Conservation (phyloP, 2,888 invertebrate genomes). For the Fragum sueziense region DNA sequence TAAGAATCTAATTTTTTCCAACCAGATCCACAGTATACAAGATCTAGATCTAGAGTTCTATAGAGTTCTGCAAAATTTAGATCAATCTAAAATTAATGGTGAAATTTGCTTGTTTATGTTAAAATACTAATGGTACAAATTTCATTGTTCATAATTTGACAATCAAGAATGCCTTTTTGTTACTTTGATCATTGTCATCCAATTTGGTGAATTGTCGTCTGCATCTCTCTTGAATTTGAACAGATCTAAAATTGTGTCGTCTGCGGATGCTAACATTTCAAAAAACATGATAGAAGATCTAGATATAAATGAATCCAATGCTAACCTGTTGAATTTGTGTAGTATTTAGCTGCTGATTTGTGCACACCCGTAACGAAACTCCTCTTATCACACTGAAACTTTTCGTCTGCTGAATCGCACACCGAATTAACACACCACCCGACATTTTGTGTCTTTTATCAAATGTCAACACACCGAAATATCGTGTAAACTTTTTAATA, state of each 20-base stretch:
- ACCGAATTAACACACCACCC: conserved; percentile 5
- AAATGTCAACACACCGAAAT: not conserved
- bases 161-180: not conserved
- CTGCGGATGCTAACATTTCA: not conserved
- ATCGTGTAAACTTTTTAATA: not conserved
- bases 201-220: not conserved
- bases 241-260: not conserved
- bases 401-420: not conserved
- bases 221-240: not conserved
- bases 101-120: no score
- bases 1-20: no score
- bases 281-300: not conserved
- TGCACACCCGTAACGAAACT: not conserved
- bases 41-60: no score
- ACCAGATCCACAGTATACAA: no score
- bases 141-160: not conserved
- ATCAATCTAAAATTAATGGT: no score
- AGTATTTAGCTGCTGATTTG: not conserved
- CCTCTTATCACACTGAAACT: conserved; percentile 7
- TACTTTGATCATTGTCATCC: not conserved
- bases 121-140: no score
- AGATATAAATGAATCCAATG: no score
- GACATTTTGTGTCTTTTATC: not conserved
- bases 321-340: not conserved
- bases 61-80: no score